phyloP scores from a whole-genome alignment of 2,888 invertebrate genomes.

The Drosophila greeni region DNA sequence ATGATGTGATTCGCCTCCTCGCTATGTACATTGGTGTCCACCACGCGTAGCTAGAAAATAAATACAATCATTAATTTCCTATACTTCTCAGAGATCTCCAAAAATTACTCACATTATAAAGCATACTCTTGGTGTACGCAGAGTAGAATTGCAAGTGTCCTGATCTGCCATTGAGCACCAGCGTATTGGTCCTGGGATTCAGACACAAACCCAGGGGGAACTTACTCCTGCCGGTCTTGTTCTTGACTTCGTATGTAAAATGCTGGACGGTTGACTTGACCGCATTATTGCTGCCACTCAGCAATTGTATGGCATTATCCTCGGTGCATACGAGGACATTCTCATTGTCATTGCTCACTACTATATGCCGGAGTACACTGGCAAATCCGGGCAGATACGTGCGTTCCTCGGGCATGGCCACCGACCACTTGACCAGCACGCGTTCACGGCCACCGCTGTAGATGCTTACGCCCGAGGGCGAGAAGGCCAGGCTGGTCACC shows the following conservation, averaged over 20 bases:
- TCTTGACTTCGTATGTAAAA: slow-evolving; percentile 82
- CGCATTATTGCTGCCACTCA: slow-evolving; percentile 80
- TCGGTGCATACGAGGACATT: slow-evolving; percentile 83
- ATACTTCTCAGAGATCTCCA: too few species aligned
- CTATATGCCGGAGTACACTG: slow-evolving; percentile 83
- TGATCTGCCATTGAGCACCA: slow-evolving; percentile 85
- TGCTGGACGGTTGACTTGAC: slow-evolving; percentile 83
- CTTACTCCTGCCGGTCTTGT: slow-evolving; percentile 79
- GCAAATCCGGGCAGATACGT: slow-evolving; percentile 86
- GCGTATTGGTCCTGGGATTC: slow-evolving; percentile 83
- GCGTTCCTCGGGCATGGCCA: slow-evolving; percentile 79
- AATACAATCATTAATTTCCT: background rate
- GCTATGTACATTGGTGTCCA: slow-evolving; percentile 84
- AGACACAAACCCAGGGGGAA: slow-evolving; percentile 78
- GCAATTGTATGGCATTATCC: slow-evolving; percentile 84
- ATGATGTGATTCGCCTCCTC: slow-evolving; percentile 82
- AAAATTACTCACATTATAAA: slow-evolving; percentile 83
- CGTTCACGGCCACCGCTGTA: slow-evolving; percentile 89
- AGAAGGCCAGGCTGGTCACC: slow-evolving; percentile 84
- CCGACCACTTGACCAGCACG: slow-evolving; percentile 87
- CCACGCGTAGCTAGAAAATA: slow-evolving; percentile 83
- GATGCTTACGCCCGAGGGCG: slow-evolving; percentile 83
- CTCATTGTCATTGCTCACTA: slow-evolving; percentile 82
- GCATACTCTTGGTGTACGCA: slow-evolving; percentile 82
- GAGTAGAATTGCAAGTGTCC: slow-evolving; percentile 89